Conservation (phyloP, 2,113 vertebrate species). For the Irena cyanogastra region DNA sequence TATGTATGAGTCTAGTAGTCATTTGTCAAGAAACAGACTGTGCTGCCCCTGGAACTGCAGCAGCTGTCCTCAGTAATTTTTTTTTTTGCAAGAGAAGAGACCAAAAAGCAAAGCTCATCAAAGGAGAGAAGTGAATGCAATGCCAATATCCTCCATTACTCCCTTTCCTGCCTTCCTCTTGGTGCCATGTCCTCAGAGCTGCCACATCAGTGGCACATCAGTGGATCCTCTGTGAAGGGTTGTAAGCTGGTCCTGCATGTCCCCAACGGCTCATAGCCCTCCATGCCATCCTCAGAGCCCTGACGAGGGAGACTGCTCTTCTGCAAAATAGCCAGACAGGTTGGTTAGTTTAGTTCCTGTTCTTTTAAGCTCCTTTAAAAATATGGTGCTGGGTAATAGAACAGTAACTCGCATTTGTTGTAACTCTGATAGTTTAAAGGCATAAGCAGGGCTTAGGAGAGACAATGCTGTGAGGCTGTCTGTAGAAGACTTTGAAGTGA, state of each 20-base stretch:
- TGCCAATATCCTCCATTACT: not conserved
- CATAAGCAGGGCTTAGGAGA: not conserved
- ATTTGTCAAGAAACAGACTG: not conserved
- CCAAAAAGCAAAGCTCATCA: not conserved
- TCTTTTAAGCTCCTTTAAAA: not conserved
- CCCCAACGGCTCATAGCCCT: not conserved
- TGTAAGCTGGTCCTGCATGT: not conserved
- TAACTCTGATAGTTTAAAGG: not conserved
- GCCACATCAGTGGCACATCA: fast-evolving
- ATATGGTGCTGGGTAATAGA: not conserved
- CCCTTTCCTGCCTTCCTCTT: not conserved
- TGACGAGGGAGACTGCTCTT: not conserved
- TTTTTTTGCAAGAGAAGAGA: not conserved
- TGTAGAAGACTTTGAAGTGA: not conserved
- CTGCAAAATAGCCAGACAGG: not conserved
- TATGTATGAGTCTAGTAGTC: not conserved
- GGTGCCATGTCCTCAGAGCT: not conserved
- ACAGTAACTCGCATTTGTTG: not conserved
- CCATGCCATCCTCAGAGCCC: not conserved
- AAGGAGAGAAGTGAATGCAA: not conserved
- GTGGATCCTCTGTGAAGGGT: not conserved
- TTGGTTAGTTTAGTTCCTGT: not conserved
- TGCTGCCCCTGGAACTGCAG: not conserved
- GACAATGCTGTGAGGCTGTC: not conserved
- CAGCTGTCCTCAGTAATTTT: not conserved